phyloP scores from a whole-genome alignment of 2,113 vertebrate species.

The Budorcas taxicolor region DNA sequence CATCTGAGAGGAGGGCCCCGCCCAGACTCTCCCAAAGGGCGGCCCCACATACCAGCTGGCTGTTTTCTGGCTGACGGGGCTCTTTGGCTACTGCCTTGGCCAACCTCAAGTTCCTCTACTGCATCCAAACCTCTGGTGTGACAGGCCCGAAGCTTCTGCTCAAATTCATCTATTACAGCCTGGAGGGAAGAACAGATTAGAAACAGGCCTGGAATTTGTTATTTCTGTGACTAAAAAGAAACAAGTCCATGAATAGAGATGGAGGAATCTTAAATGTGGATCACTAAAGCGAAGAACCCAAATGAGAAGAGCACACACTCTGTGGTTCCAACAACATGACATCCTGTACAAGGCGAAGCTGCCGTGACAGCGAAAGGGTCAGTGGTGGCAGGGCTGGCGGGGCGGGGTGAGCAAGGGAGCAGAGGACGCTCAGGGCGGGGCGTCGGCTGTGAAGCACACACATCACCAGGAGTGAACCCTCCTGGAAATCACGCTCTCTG shows the following conservation, averaged over 20 bases:
- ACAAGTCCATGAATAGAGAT: not conserved
- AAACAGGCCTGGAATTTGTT: not conserved
- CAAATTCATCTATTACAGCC: conserved; percentile 91
- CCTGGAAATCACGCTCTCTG: not conserved
- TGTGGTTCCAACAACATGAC: not conserved
- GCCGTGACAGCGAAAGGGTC: not conserved
- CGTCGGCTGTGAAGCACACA: too few relatives aligned
- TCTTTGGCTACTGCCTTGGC: conserved; percentile 43
- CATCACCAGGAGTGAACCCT: not conserved
- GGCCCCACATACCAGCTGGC: conserved; percentile 49
- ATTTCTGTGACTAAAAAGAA: not conserved
- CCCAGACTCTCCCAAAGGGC: not conserved
- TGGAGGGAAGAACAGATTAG: conserved; percentile 48
- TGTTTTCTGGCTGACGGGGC: conserved; percentile 50
- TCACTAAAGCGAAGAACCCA: not conserved
- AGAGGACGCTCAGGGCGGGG: not conserved
- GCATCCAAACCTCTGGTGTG: conserved; percentile 89
- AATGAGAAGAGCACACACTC: not conserved
- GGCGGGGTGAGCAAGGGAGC: not conserved
- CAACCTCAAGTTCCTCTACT: conserved; percentile 67
- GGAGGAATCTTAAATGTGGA: not conserved
- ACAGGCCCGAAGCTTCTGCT: conserved; percentile 87
- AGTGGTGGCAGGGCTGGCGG: not conserved
- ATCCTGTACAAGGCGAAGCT: not conserved
- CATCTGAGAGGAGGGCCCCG: not conserved